A percentile compares a stretch with the other conserved stretches of the same genome.
phyloP scores from a whole-genome alignment of 2,888 invertebrate species.

The Amorpha juglandis region DNA sequence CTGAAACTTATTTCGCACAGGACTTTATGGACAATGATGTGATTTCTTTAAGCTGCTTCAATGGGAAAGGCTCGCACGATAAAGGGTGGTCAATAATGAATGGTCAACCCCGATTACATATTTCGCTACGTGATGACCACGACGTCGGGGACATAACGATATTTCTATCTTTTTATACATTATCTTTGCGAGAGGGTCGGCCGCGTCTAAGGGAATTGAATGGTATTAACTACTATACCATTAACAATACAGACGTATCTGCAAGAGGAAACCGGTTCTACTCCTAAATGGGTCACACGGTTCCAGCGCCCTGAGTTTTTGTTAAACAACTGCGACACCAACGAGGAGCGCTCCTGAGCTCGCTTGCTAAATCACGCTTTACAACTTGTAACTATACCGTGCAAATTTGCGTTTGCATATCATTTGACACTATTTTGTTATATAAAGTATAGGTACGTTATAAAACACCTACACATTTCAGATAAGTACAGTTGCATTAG shows the following conservation, averaged over 20 bases:
- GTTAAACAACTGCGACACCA: constrained; percentile 57
- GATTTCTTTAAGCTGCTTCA: constrained; percentile 59
- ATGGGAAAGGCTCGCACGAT: constrained; percentile 63
- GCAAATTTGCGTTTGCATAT: constrained; percentile 15
- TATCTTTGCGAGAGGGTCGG: constrained; percentile 76
- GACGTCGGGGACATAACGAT: constrained; percentile 68
- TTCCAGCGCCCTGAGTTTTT: constrained; percentile 76
- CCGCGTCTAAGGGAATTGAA: constrained; percentile 75
- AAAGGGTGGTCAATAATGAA: constrained; percentile 74
- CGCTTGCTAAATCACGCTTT: constrained; percentile 40
- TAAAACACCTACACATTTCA: background rate
- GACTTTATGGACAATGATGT: constrained; percentile 52
- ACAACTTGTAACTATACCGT: constrained; percentile 4
- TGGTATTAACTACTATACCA: constrained; percentile 77
- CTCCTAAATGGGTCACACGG: constrained; percentile 83
- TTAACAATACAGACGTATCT: constrained; percentile 77
- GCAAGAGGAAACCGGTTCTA: constrained; percentile 82
- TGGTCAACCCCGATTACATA: constrained; percentile 72
- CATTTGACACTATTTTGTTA: constrained; percentile 9
- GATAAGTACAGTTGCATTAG: background rate
- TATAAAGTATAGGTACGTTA: background rate
- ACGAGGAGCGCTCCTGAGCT: constrained; percentile 44
- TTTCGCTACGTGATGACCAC: constrained; percentile 71
- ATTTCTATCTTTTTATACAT: constrained; percentile 78
- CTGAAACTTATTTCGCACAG: constrained; percentile 58